Evolutionary conservation across 2,797 vertebrate species (phyloP).

Genomic region (Argya squamiceps): DNA sequence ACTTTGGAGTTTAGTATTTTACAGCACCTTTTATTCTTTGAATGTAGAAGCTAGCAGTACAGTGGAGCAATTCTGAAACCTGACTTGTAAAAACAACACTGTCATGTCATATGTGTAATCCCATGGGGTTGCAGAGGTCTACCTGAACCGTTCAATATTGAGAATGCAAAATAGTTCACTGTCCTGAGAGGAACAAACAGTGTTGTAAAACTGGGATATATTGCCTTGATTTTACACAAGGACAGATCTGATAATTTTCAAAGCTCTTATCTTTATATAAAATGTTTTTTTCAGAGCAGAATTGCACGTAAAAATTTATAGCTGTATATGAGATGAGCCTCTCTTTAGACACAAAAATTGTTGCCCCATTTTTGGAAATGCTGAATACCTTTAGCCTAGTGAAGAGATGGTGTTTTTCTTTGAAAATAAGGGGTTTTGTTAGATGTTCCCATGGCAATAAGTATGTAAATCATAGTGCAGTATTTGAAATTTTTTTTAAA

Average conservation of each 20-base stretch:
- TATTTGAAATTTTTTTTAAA: neutral
- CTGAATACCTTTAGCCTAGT: neutral
- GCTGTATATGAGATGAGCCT: neutral
- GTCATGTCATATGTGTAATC: neutral
- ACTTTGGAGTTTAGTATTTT: neutral
- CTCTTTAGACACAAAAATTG: neutral
- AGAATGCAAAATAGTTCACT: neutral
- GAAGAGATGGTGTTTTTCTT: neutral
- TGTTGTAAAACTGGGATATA: neutral
- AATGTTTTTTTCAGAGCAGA: neutral
- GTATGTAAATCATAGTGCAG: constrained; percentile 3
- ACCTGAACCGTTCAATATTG: neutral
- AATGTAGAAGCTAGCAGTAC: neutral
- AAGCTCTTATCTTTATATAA: neutral
- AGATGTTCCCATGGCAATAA: constrained; percentile 35
- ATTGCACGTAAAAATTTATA: neutral
- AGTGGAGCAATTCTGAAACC: neutral
- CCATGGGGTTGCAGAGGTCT: neutral
- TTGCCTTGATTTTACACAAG: neutral
- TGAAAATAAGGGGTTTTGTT: neutral
- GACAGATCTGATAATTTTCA: neutral
- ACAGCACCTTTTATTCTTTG: neutral
- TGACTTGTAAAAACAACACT: neutral
- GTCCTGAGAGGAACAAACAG: neutral
- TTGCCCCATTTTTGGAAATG: neutral